Percentiles rank a stretch among this genome's conserved stretches.
Evolutionary conservation across 2,888 invertebrate genomes (phyloP).

Genomic region (Camptogramma bilineatum): DNA sequence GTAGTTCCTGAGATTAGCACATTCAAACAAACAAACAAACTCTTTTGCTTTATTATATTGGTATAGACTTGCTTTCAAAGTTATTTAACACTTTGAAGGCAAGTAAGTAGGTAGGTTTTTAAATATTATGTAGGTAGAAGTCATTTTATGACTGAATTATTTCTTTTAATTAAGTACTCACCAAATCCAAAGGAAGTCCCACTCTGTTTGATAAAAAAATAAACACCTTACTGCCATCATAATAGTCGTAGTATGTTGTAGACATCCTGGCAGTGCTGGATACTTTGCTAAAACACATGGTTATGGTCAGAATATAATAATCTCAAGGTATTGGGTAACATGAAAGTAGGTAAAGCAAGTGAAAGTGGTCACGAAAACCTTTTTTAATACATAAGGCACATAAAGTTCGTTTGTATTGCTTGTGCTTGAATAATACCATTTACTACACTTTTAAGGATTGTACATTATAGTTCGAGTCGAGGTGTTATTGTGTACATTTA

Average conservation of each 20-base stretch:
- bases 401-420: slow-evolving; percentile 5
- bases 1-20: too few relatives aligned
- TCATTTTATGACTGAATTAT: background rate
- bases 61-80: too few relatives aligned
- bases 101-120: background rate
- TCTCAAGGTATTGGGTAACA: background rate
- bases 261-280: slow-evolving; percentile 50
- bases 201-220: slow-evolving; percentile 87
- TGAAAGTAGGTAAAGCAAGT: slow-evolving; percentile 18
- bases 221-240: slow-evolving; percentile 90
- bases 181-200: slow-evolving; percentile 92
- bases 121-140: background rate
- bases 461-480: slow-evolving; percentile 6
- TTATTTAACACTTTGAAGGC: background rate
- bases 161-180: slow-evolving; percentile 77
- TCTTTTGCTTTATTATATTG: too few relatives aligned
- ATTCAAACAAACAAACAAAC: too few relatives aligned
- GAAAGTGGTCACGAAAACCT: slow-evolving; percentile 25
- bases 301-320: background rate
- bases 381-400: slow-evolving; percentile 1
- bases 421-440: slow-evolving; percentile 1
- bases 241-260: slow-evolving; percentile 77
- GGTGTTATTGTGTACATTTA: slow-evolving; percentile 10
- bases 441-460: slow-evolving; percentile 9
- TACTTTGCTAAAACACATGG: slow-evolving; percentile 29